A percentile compares a stretch with the other conserved stretches of the same genome.
These are phyloP conservation scores for Apis dorsata DNA, from an alignment of 1,140 invertebrate species.

Conservation along the genomic window DNA sequence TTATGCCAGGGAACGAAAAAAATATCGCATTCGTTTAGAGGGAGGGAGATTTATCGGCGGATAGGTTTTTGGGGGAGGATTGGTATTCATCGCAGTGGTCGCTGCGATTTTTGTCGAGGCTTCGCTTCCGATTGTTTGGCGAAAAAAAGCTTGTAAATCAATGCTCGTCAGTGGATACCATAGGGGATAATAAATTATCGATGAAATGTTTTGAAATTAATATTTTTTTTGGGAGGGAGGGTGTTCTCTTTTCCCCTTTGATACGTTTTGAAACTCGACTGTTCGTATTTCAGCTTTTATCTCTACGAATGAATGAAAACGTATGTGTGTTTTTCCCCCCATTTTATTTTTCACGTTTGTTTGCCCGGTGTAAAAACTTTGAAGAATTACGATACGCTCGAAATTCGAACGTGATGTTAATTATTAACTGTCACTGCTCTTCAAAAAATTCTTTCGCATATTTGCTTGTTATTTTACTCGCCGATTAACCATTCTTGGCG, in stretches of 20 bases:
- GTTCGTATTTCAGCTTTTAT: neutral
- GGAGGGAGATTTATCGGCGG: neutral
- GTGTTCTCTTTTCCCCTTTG: neutral
- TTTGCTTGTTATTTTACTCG: too few species aligned
- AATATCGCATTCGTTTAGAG: neutral
- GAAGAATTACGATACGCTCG: neutral
- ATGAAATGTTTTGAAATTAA: neutral
- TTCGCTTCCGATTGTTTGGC: slow-evolving; percentile 6
- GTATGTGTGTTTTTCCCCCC: neutral
- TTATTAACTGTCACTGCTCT: too few species aligned
- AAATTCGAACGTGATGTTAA: too few species aligned
- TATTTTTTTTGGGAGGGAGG: neutral
- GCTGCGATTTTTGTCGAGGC: neutral
- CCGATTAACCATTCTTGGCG: too few species aligned
- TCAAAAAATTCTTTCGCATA: too few species aligned
- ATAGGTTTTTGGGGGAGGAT: neutral
- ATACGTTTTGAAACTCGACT: neutral
- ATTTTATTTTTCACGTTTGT: too few species aligned
- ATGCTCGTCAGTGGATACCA: neutral
- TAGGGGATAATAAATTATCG: slow-evolving; percentile 11
- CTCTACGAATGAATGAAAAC: too few species aligned
- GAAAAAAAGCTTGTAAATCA: slow-evolving; percentile 12
- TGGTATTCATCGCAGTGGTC: slow-evolving; percentile 2
- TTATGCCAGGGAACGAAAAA: neutral
- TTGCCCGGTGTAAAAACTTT: too few species aligned